These are phyloP conservation scores for Palaemon carinicauda DNA, from an alignment of 1,140 invertebrate species.

Conservation along the genomic window DNA sequence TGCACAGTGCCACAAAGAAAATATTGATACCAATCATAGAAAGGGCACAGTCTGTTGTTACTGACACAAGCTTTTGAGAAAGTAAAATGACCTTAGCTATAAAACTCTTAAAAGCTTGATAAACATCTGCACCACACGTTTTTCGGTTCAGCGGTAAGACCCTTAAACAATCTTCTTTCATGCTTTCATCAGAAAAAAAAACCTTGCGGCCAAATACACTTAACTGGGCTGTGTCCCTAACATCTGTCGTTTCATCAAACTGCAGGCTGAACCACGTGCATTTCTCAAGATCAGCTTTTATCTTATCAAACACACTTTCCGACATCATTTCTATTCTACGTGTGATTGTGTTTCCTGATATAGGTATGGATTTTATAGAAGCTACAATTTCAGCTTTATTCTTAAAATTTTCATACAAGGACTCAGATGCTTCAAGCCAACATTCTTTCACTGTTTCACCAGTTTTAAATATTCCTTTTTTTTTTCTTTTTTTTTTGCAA, in stretches of 20 bases:
- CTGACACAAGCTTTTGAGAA: no score
- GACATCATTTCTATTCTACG: slow-evolving; percentile 9
- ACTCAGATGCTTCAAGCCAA: background rate
- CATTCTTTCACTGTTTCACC: background rate
- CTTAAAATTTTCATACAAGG: slow-evolving; percentile 1
- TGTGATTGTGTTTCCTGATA: background rate
- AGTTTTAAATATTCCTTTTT: no score
- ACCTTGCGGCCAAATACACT: background rate
- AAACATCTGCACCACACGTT: background rate
- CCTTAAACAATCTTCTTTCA: background rate
- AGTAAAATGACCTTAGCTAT: no score
- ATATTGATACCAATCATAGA: no score
- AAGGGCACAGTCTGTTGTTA: no score
- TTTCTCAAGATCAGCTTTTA: no score
- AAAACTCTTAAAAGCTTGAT: background rate
- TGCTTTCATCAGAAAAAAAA: background rate
- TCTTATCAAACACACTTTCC: slow-evolving; percentile 6
- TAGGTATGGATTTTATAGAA: background rate
- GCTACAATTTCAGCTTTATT: slow-evolving; percentile 3
- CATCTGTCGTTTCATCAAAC: background rate
- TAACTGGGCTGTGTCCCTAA: background rate
- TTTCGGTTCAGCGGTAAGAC: background rate
- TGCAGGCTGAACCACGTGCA: background rate
- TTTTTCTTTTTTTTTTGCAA: slow-evolving; percentile 5
- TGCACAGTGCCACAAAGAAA: no score